Conservation (phyloP, 2,797 vertebrate genomes). For the Lagocephalus sceleratus region DNA sequence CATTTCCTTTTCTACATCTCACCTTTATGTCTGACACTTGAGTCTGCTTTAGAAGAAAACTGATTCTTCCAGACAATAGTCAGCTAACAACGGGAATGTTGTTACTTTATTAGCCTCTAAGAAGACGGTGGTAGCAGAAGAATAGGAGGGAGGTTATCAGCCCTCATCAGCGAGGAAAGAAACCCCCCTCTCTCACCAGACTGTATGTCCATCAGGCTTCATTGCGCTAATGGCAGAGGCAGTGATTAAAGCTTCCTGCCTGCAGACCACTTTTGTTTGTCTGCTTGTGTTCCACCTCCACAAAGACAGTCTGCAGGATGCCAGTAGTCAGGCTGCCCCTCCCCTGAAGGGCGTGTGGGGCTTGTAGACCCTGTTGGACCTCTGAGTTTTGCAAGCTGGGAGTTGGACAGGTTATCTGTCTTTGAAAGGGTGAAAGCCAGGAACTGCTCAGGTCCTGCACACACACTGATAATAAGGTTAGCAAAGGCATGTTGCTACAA, state of each 20-base stretch:
- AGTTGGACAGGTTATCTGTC: constrained; percentile 37
- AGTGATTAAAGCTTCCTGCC: constrained; percentile 83
- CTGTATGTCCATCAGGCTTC: constrained; percentile 79
- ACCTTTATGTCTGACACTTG: too few species aligned
- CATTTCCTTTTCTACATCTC: too few species aligned
- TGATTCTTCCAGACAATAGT: too few species aligned
- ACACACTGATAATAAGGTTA: constrained; percentile 59
- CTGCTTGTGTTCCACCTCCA: constrained; percentile 61
- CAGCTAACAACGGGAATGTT: constrained; percentile 32
- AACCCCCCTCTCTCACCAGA: constrained; percentile 53
- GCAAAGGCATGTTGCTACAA: constrained; percentile 60
- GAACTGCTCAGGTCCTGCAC: constrained; percentile 70
- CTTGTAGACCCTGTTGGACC: constrained; percentile 58
- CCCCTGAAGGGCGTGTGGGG: constrained; percentile 36
- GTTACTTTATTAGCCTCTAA: constrained; percentile 64
- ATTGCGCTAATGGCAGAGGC: constrained; percentile 72
- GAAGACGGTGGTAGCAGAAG: constrained; percentile 50
- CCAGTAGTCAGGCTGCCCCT: constrained; percentile 31
- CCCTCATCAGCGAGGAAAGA: constrained; percentile 65
- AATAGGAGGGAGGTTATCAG: constrained; percentile 60
- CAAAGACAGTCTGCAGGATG: constrained; percentile 64
- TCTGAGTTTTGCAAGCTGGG: constrained; percentile 49
- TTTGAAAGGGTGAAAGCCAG: constrained; percentile 56
- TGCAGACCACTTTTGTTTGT: constrained; percentile 71
- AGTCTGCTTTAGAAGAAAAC: too few species aligned